Evolutionary conservation across 1,140 invertebrate species (phyloP), one percentile per base, ranked within the genome.

Genomic region (Portunus trituberculatus): DNA sequence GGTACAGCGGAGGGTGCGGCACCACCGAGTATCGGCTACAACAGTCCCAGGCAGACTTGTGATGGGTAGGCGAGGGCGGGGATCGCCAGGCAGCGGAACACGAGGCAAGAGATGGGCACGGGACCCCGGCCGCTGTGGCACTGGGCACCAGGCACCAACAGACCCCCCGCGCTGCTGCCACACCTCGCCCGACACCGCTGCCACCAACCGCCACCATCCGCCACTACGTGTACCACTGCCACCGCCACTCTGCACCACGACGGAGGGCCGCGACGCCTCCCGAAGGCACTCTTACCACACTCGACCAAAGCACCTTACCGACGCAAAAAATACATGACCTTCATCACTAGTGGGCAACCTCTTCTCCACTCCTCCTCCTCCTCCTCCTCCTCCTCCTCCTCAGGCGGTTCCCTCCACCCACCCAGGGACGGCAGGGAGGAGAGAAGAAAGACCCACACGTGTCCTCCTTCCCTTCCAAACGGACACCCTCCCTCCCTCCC

Each of bases 41-140:
- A 25, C 20, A 76, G 20, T 76, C 67, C 67, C 20, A 20, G 25
- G 67, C 67, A 76, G 52, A 10, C 52, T 59, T 12, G 67, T 76
- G 67, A 76, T 12, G 67, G 67, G 4, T 1, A n/a, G 67, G 67
- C 67, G 67, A 59, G 67, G 67, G 20, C 25, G 20, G 67, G 67
- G 20, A 12, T 16, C 52, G 52, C 67, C 16, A 20, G 84, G 82
- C 46, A 20, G 89, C 88, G 31, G 87, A 45, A 86, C 67, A 29
- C 29, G 76, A 14, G 48, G 87, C 67, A 46, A 83, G 88, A 84
- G 93, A 39, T 94, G 94, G 88, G 94, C 94, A 95, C 89, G 91
- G 25, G 31, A 95, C 76, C 94, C 91, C 90, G 91, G 76, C 94
- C 90, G 90, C 83, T 92, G 52, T 95, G 94, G 94, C 94, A 95